Evolutionary conservation across 2,888 invertebrate genomes (phyloP).

Genomic region (Drosophila vallismaia): DNA sequence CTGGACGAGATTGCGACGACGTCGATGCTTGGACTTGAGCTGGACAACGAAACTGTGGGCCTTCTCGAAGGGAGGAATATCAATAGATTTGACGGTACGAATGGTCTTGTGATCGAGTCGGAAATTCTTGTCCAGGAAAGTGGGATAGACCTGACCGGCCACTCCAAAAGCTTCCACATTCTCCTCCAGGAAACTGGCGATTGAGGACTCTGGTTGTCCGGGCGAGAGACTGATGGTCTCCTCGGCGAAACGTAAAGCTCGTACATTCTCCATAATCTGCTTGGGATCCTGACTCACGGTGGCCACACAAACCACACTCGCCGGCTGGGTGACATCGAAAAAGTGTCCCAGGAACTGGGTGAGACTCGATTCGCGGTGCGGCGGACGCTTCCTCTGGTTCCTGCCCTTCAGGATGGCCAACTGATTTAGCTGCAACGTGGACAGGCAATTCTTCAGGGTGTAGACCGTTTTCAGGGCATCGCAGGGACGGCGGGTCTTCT

Average conservation of each 20-base stretch:
- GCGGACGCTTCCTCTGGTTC: background rate
- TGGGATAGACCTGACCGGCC: background rate
- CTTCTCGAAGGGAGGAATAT: background rate
- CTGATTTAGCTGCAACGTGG: background rate
- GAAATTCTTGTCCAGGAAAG: background rate
- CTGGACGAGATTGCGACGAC: background rate
- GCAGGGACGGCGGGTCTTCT: background rate
- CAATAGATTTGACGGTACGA: background rate
- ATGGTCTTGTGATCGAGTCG: background rate
- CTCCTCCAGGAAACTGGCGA: background rate
- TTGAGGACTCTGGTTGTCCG: background rate
- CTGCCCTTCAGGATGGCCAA: background rate
- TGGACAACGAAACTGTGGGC: background rate
- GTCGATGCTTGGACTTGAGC: background rate
- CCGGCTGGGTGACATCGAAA: background rate
- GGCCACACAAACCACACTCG: background rate
- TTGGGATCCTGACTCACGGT: background rate
- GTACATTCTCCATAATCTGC: background rate
- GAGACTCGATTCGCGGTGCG: background rate
- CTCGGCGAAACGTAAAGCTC: background rate
- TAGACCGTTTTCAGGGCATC: background rate
- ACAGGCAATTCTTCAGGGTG: background rate
- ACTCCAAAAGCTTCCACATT: background rate
- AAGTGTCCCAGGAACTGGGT: background rate
- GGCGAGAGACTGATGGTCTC: background rate